Evolutionary conservation across 2,113 vertebrate species (phyloP).

Genomic region (Zosterops borbonicus): DNA sequence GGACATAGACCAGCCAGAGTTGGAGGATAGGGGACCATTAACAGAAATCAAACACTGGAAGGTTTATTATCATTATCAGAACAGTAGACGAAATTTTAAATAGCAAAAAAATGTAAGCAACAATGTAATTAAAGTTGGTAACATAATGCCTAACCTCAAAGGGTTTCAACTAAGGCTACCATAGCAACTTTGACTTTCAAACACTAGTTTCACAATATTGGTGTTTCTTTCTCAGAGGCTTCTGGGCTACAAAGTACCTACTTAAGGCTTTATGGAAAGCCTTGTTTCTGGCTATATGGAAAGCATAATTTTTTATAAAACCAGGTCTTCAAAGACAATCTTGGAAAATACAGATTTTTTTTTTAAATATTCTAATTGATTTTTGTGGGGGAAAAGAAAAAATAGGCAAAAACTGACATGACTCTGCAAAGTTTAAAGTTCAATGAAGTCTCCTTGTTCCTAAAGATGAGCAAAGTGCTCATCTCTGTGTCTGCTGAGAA

Average conservation of each 20-base stretch:
- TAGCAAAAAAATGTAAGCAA: not conserved
- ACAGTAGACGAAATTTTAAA: not conserved
- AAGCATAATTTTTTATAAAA: not conserved
- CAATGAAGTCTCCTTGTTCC: not conserved
- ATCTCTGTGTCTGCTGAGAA: not conserved
- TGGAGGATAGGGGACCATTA: not conserved
- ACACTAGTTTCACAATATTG: not conserved
- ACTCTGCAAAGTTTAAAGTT: not conserved
- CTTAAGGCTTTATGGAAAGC: not conserved
- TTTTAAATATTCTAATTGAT: not conserved
- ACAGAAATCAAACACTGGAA: not conserved
- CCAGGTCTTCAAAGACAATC: not conserved
- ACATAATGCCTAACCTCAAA: not conserved
- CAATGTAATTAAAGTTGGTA: not conserved
- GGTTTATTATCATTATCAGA: not conserved
- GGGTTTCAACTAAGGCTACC: not conserved
- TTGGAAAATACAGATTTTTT: not conserved
- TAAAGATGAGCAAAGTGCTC: not conserved
- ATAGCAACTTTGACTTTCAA: not conserved
- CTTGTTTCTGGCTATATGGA: not conserved
- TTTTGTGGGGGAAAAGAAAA: not conserved
- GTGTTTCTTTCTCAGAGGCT: not conserved
- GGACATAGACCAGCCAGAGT: not conserved
- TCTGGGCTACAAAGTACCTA: not conserved
- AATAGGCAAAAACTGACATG: not conserved